Evolutionary conservation across 2,888 invertebrate species (phyloP).

Genomic region (Drosophila ustulata): DNA sequence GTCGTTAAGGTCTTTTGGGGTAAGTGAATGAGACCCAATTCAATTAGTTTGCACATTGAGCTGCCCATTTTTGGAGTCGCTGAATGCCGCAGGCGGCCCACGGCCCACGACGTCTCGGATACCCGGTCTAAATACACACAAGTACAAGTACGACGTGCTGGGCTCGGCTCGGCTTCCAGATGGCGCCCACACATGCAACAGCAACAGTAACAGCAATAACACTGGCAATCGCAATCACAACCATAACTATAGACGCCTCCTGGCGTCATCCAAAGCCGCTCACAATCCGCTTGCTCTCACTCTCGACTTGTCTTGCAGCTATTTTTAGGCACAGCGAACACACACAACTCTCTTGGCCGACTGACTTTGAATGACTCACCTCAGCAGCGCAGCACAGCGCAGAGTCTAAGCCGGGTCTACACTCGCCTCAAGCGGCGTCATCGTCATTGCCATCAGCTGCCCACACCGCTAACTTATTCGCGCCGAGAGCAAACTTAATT

Average conservation of each 20-base stretch:
- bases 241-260: slow-evolving; percentile 66
- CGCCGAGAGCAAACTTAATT: slow-evolving; percentile 57
- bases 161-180: slow-evolving; percentile 51
- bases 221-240: neutral
- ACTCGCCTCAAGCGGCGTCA: slow-evolving; percentile 53
- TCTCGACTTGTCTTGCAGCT: slow-evolving; percentile 41
- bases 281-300: slow-evolving; percentile 15
- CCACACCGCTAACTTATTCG: slow-evolving; percentile 52
- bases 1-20: slow-evolving; percentile 24
- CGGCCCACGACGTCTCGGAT: slow-evolving; percentile 30
- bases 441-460: slow-evolving; percentile 42
- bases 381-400: slow-evolving; percentile 24
- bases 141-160: slow-evolving; percentile 30
- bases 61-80: slow-evolving; percentile 64
- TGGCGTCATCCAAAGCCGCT: slow-evolving; percentile 53
- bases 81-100: slow-evolving; percentile 53
- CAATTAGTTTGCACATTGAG: slow-evolving; percentile 72
- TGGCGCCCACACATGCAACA: slow-evolving; percentile 54
- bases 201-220: slow-evolving; percentile 7
- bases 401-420: slow-evolving; percentile 71
- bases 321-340: slow-evolving; percentile 46
- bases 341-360: slow-evolving; percentile 13
- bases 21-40: slow-evolving; percentile 55
- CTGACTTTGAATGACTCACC: slow-evolving; percentile 47
- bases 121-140: neutral